phyloP scores from a whole-genome alignment of 2,888 invertebrate genomes.

The Dryocosmus kuriphilus region DNA sequence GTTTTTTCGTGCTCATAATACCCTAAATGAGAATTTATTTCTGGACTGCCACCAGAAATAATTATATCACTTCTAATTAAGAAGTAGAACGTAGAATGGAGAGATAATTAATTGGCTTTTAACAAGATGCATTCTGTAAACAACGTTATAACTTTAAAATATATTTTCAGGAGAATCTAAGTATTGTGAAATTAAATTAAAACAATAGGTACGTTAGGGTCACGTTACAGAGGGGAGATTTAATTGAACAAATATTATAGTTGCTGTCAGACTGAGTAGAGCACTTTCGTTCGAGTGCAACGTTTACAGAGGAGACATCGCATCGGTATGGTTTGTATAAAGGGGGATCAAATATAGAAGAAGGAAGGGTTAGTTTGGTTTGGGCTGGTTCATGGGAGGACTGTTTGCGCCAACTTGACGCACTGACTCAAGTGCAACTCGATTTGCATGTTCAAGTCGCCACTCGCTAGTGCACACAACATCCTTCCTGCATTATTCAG shows the following conservation, averaged over 20 bases:
- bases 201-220: background rate
- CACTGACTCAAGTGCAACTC: constrained; percentile 60
- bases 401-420: constrained; percentile 30
- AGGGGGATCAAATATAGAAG: constrained; percentile 2
- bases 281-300: constrained; percentile 52
- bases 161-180: too few relatives aligned
- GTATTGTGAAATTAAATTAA: background rate
- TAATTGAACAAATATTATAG: constrained; percentile 60
- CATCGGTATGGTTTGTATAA: constrained; percentile 51
- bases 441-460: constrained; percentile 64
- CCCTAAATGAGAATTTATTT: too few relatives aligned
- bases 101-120: too few relatives aligned
- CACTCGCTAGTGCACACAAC: constrained; percentile 36
- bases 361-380: constrained; percentile 29
- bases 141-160: too few relatives aligned
- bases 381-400: constrained; percentile 44
- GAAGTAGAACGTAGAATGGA: too few relatives aligned
- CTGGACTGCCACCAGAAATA: too few relatives aligned
- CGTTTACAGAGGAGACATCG: constrained; percentile 33
- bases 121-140: too few relatives aligned
- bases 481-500: constrained; percentile 22
- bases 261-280: constrained; percentile 30
- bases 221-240: constrained; percentile 48
- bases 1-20: too few relatives aligned
- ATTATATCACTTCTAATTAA: too few relatives aligned